These are phyloP conservation scores for Lutraria lutraria DNA, from an alignment of 2,888 invertebrate species.

Conservation along the genomic window DNA sequence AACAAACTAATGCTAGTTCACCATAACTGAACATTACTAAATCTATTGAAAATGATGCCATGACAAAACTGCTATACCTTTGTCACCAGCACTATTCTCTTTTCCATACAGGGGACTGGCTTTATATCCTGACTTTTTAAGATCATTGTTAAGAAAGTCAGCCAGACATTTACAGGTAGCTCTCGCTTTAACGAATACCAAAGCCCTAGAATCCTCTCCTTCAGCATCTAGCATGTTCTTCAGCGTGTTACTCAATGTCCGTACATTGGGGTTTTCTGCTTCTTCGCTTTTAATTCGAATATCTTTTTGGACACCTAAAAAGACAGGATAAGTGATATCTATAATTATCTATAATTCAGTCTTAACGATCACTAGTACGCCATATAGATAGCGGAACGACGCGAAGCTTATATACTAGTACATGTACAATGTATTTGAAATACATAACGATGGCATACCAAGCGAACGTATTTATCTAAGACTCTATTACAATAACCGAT, in stretches of 20 bases:
- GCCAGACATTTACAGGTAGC: slow-evolving; percentile 74
- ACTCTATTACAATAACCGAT: not conserved
- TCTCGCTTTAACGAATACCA: slow-evolving; percentile 77
- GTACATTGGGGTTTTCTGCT: slow-evolving; percentile 73
- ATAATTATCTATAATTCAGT: too few relatives aligned
- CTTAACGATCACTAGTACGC: too few relatives aligned
- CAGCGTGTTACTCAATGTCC: slow-evolving; percentile 61
- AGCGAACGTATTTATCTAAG: too few relatives aligned
- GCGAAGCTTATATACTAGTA: too few relatives aligned
- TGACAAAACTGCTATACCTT: slow-evolving; percentile 64
- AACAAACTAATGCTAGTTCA: not conserved
- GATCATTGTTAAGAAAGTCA: slow-evolving; percentile 64
- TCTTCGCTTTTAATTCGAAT: slow-evolving; percentile 29
- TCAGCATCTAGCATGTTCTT: slow-evolving; percentile 52
- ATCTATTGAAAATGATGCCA: not conserved
- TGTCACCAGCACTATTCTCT: slow-evolving; percentile 41
- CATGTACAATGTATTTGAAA: too few relatives aligned
- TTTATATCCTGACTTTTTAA: slow-evolving; percentile 11
- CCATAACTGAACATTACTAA: not conserved
- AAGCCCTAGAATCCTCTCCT: slow-evolving; percentile 68
- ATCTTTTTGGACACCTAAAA: slow-evolving; percentile 64
- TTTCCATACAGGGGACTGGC: slow-evolving; percentile 59
- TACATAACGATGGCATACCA: too few relatives aligned
- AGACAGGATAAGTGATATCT: too few relatives aligned
- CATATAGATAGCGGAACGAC: too few relatives aligned